Evolutionary conservation across 2,797 vertebrate genomes (phyloP), one percentile per base, ranked within the genome.

Genomic region (Vespertilio murinus): DNA sequence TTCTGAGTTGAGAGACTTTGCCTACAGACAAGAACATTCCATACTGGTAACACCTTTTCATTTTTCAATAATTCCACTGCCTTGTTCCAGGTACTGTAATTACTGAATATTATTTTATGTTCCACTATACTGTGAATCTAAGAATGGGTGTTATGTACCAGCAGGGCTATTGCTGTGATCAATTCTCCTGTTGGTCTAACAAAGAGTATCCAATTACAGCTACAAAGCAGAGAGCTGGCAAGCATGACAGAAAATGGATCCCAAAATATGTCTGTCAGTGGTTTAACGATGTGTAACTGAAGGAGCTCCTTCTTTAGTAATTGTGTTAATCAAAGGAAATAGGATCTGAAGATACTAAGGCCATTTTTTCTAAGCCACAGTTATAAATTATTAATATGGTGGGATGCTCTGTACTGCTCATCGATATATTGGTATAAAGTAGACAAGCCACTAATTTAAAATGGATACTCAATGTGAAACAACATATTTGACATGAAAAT

Each of bases 281-380:
- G 97, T 95, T 97, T 96, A 93, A 96, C 95, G 94, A 96, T 52
- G 52, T 91, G 10, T 73, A 91, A 96, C 82, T 83, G 64, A 95
- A 97, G 94, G 83, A 94, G 80, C 3, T 8, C 86, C 81, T 61
- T 64, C 42, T 95, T 93, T 52, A 93, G 59, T 97, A 97, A 97
- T 97, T 97, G 97, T 3, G 0, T 91, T 96, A 83, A 97, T 97
- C 94, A 95, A 95, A 97, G 78, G 95, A 97, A 97, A 97, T 28
- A 94, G 85, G 91, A 86, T 87, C 93, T 74, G 78, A 93, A 94
- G 92, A 96, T 97, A 97, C 92, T 95, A 97, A 96, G 95, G 91
- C 88, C 84, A 61, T 74, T 87, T 89, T 95, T 97, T 97, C 97
- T 59, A 96, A 97, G 96, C 90, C 96, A 95, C 85, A 94, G 77